Evolutionary conservation across 2,797 vertebrate genomes (phyloP), one percentile per base, ranked within the genome.

Genomic region (Apogon hyalosoma): DNA sequence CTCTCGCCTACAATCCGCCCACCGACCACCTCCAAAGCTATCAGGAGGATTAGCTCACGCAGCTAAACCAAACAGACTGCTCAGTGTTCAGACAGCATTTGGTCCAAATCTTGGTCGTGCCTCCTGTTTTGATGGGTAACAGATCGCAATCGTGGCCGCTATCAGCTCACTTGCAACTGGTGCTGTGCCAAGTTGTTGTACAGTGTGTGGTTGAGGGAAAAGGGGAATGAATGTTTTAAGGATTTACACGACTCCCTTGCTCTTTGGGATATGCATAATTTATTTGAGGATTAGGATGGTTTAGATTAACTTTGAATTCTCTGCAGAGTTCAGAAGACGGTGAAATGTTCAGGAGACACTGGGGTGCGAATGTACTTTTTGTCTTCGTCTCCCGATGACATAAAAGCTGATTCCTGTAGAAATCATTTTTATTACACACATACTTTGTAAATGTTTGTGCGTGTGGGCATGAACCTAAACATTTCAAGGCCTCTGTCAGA

Each of bases 11-110:
- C 90, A 66, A 75, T 85, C 88, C 90, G 75, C 91, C 92, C 88
- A 92, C 91, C 82, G 79, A 75, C 91, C 90, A 81, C 90, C 93
- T 89, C 90, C 91, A 84, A 84, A 89, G 83, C 87, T 88, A 88
- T 84, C 86, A 76, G 87, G 91, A 91, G 92, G 91, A 92, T 91
- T 90, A 91, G 87, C 82, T 90, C 85, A 85, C 81, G 78, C 91
- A 67, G 87, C 85, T 91, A 90, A 89, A 87, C 79, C 85, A 88
- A 91, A 87, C 88, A 90, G 78, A 84, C 85, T 86, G 85, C 82
- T 85, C 79, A 74, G 89, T 87, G 85, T 88, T 92, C 85, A 89
- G 87, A 91, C 79, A 56, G 58, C 53, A 64, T 87, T 88, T 69
- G 82, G 72, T 88, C 88, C 87, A 87, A 85, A 89, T 87, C 82